Evolutionary conservation across 92 coral and sea anemone species (phyloP), one percentile per base, ranked within the genome.

Genomic region (Porites rus): DNA sequence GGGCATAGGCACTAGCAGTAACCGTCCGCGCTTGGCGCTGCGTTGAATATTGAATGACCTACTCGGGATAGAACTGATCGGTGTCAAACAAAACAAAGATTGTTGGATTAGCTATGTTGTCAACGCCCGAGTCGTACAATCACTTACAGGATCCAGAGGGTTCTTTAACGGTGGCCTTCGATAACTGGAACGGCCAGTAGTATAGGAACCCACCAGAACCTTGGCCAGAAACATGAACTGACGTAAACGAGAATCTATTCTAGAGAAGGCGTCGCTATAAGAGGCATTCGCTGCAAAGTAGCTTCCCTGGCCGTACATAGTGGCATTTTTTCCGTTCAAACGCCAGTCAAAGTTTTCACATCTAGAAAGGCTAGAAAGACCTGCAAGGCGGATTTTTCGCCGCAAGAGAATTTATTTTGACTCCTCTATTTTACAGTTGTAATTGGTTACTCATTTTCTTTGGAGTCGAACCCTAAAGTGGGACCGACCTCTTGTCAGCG

Each of bases 61-160:
- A 93, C 64, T 92, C 92, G 51, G 98, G 98, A 84, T 96, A 96
- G 22, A 91, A 86, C 74, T 96, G 98, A 56, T 86, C 88, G 31
- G 90, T 93, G 18, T 96, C 98, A 78, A 96, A 96, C 8, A 96
- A 81, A 7, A 96, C 98, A 74, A 92, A 96, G 52, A 96, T 90
- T 21, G 82, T 81, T 14, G 98, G 96, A 7, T 71, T 73, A 20
- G 5, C 0, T 10, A 18, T 79, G 19, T 84, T 65, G 82, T 94
- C 79, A 17, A 92, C 95, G 46, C 96, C 91, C 0, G 94, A 92
- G 51, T 96, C 98, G 70, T 92, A 90, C 76, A 96, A 13, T 90
- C 93, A 8, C 93, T 90, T 7, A 76, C 78, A 13, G 98, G 96
- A 8, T 94, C 78, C 58, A 72, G 21, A 0, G 87, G 84, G 65